Conservation (phyloP, 2,888 invertebrate species). For the Cremastinae sp. region DNA sequence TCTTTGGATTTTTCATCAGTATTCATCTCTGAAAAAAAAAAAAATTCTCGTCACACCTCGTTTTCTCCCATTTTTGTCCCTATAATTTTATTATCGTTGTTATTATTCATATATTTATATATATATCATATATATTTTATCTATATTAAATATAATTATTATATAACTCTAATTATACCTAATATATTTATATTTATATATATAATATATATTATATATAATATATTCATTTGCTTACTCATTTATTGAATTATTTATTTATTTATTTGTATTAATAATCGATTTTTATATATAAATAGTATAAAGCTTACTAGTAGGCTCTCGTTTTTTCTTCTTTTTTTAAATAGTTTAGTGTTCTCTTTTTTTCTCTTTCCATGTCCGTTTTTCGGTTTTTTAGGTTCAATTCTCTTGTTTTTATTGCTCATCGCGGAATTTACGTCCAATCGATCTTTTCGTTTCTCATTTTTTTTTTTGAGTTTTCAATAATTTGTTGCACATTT, state of each 20-base stretch:
- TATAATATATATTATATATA: slow-evolving; percentile 52
- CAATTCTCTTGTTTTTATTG: slow-evolving; percentile 41
- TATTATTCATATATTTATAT: slow-evolving; percentile 56
- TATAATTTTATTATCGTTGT: slow-evolving; percentile 61
- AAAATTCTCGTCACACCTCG: slow-evolving; percentile 36
- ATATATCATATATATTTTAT: slow-evolving; percentile 46
- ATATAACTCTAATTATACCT: slow-evolving; percentile 48
- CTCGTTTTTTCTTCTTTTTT: slow-evolving; percentile 66
- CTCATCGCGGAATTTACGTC: too few species aligned
- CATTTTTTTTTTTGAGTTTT: too few species aligned
- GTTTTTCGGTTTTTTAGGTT: slow-evolving; percentile 53
- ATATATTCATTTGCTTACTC: slow-evolving; percentile 44
- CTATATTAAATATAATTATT: slow-evolving; percentile 47
- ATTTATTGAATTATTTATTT: slow-evolving; percentile 36
- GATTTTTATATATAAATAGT: slow-evolving; percentile 72
- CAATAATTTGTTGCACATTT: too few species aligned
- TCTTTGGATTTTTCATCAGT: too few species aligned
- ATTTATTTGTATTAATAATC: slow-evolving; percentile 64
- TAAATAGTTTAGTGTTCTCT: slow-evolving; percentile 67
- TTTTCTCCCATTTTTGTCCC: slow-evolving; percentile 52
- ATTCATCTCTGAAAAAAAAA: too few species aligned
- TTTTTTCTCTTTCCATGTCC: slow-evolving; percentile 56
- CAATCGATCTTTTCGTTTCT: too few species aligned
- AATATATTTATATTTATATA: slow-evolving; percentile 49
- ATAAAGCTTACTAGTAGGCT: slow-evolving; percentile 75